These are phyloP conservation scores for Neotoxoptera formosana DNA, from an alignment of 1,140 invertebrate genomes.

Conservation along the genomic window DNA sequence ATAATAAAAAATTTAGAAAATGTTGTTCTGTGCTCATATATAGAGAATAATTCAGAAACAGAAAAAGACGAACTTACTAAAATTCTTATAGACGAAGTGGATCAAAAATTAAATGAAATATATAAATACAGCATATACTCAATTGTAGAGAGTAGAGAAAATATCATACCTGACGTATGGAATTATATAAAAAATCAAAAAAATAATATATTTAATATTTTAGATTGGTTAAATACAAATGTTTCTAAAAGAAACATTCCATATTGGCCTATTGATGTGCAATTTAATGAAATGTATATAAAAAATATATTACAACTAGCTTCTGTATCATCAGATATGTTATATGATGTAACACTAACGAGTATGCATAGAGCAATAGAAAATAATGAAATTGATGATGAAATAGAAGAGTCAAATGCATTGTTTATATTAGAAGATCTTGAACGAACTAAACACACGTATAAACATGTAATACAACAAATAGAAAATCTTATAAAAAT, in stretches of 20 bases:
- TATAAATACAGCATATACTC: not conserved
- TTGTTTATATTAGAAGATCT: not conserved
- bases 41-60: not conserved
- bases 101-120: not conserved
- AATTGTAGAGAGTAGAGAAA: not conserved
- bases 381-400: not conserved
- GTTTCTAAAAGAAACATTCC: not conserved
- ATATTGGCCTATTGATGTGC: not conserved
- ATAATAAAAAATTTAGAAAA: conserved; percentile 4
- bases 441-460: not conserved
- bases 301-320: not conserved
- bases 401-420: not conserved
- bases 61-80: not conserved
- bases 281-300: not conserved
- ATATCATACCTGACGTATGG: not conserved
- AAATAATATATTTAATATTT: conserved; percentile 42
- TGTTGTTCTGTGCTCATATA: not conserved
- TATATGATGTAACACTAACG: conserved; percentile 28
- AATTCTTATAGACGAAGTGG: not conserved
- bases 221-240: conserved; percentile 23
- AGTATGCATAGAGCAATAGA: not conserved
- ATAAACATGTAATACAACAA: not conserved
- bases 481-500: not conserved
- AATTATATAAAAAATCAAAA: not conserved
- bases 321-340: not conserved